Conservation (phyloP, 2,888 invertebrate species). For the Julus scanicus region DNA sequence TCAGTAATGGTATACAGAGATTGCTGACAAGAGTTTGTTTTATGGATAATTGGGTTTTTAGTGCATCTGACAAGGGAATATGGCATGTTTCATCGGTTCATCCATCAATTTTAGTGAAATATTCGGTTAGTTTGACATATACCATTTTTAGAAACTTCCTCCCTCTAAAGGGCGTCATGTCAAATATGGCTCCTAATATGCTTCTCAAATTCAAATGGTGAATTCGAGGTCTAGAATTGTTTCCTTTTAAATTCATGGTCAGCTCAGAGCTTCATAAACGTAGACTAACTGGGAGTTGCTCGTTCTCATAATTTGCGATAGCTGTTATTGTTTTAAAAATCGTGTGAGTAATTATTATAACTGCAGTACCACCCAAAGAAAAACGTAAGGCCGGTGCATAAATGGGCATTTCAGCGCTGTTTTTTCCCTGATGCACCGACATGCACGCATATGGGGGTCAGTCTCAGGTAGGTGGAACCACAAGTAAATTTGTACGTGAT, state of each 20-base stretch:
- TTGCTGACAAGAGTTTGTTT: too few species aligned
- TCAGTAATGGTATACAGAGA: too few species aligned
- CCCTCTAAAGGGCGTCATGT: not conserved
- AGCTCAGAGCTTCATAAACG: not conserved
- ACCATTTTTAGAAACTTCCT: not conserved
- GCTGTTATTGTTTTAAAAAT: conserved; percentile 15
- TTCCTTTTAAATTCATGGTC: not conserved
- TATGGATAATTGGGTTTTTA: too few species aligned
- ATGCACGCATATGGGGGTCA: not conserved
- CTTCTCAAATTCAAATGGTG: not conserved
- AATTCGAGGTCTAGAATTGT: not conserved
- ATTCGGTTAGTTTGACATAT: too few species aligned
- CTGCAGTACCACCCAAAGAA: not conserved
- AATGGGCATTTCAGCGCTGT: not conserved
- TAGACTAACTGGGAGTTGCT: not conserved
- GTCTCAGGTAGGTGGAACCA: conserved; percentile 5
- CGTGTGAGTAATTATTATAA: not conserved
- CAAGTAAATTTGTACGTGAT: not conserved
- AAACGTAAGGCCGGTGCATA: conserved; percentile 2
- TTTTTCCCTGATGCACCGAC: not conserved
- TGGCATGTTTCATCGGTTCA: too few species aligned
- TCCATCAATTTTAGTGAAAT: too few species aligned
- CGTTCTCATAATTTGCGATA: conserved; percentile 5
- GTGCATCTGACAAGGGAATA: too few species aligned
- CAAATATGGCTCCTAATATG: not conserved